Conservation (phyloP, 2,797 vertebrate species). For the Halcyon smyrnensis region DNA sequence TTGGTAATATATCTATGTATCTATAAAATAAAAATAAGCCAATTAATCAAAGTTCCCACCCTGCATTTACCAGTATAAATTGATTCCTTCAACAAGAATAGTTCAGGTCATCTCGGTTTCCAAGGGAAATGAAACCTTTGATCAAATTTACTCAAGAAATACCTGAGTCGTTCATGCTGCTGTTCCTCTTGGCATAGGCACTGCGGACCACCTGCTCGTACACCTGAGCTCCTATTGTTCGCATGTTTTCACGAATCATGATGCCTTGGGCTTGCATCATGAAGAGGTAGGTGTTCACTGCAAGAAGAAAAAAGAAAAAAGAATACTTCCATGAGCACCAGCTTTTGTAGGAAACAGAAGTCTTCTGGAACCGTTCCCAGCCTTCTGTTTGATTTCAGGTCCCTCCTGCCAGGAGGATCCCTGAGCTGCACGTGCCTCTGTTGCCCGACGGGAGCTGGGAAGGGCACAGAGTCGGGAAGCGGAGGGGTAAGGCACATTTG, state of each 20-base stretch:
- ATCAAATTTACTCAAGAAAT: neutral
- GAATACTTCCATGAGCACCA: neutral
- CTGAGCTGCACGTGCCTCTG: rapidly evolving
- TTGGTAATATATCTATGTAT: neutral
- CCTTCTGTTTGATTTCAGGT: neutral
- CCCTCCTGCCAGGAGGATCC: neutral
- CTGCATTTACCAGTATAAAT: neutral
- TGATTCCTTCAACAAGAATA: neutral
- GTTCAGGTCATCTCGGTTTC: neutral
- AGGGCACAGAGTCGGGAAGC: neutral
- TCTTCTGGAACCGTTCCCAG: neutral
- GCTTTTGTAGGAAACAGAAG: neutral
- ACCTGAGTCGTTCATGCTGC: slow-evolving; percentile 91
- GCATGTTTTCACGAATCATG: slow-evolving; percentile 92
- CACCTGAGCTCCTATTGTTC: slow-evolving; percentile 92
- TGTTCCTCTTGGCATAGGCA: slow-evolving; percentile 87
- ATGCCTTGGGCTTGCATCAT: slow-evolving; percentile 97
- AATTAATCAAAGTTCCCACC: neutral
- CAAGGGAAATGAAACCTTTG: neutral
- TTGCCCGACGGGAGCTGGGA: neutral
- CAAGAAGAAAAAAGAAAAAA: neutral
- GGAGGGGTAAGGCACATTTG: neutral
- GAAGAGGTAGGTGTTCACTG: slow-evolving; percentile 99
- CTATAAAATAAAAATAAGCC: neutral
- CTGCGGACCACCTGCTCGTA: slow-evolving; percentile 94